Evolutionary conservation across 2,797 vertebrate species (phyloP).

Genomic region (Gymnodraco acuticeps): DNA sequence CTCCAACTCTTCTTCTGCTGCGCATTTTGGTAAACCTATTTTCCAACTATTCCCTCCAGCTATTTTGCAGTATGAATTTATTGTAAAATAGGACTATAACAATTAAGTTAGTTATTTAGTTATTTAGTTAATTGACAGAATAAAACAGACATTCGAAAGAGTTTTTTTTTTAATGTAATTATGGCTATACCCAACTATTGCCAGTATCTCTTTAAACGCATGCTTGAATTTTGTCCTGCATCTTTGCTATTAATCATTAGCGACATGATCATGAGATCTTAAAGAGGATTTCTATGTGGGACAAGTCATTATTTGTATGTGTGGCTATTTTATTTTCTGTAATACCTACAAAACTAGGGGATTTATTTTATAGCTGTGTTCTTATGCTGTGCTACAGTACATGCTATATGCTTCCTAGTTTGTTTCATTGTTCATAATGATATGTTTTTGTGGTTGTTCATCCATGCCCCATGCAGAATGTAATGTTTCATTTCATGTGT

Average conservation of each 20-base stretch:
- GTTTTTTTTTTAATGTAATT: background rate
- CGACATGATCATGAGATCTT: no score
- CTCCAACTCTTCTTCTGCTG: background rate
- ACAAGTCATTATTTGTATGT: background rate
- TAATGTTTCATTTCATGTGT: background rate
- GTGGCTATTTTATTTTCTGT: background rate
- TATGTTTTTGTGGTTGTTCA: background rate
- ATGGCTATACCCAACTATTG: background rate
- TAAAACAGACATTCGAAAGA: background rate
- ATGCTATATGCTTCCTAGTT: background rate
- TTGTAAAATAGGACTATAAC: background rate
- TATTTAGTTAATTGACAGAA: no score
- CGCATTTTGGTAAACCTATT: slow-evolving; percentile 52
- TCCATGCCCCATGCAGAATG: background rate
- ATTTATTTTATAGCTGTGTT: background rate
- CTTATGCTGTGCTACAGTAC: background rate
- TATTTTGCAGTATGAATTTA: background rate
- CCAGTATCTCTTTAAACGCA: background rate
- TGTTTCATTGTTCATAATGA: background rate
- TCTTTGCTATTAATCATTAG: no score
- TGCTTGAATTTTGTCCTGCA: background rate
- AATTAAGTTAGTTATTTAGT: background rate
- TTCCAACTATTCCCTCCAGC: background rate
- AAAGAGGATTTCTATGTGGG: background rate
- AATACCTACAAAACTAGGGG: background rate